Evolutionary conservation across 2,888 invertebrate species (phyloP), one percentile per base, ranked within the genome.

Genomic region (Heliconius cydno): DNA sequence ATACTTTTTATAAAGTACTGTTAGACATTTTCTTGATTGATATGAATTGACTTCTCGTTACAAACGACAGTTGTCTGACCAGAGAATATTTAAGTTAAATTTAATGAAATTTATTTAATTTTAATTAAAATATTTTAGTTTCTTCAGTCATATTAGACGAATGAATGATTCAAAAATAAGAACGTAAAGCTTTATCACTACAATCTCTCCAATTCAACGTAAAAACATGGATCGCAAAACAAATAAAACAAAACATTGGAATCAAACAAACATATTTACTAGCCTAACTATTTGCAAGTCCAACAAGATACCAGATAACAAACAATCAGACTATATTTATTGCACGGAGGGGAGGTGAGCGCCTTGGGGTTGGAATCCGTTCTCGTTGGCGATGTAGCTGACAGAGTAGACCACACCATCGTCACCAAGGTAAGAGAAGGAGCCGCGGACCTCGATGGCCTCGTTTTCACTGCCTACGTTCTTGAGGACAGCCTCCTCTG

Each of bases 281-380:
- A 74, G 73, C 71, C 80, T 82, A 80, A 65, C 65, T 78, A 74
- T 76, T 41, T 73, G 52, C 76, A 80, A 79, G 70, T 82, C 63
- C 78, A 82, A 82, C 77, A 80, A 79, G 60, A 80, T 65, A 65
- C 63, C 65, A 82, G 79, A 82, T 77, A 74, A 80, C 74, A 68
- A 70, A 80, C 70, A 68, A 70, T 80, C 57, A 77, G 76, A 66
- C 73, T 78, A 63, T 79, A 77, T 78, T 83, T 81, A 82, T 78
- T 82, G 30, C 79, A 82, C 82, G 73, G 82, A 80, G 86, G 93
- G 92, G 34, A 94, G 68, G 63, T 92, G 92, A 65, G 87, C 87
- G 13, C 86, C 94, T 46, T 80, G 6, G 85, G 96, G 93, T 83
- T 92, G 92, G 95, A 93, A 96, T 19, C 96, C 96, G 81, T 89